Conservation (phyloP, 2,797 vertebrate genomes). For the Manis crassicaudata region DNA sequence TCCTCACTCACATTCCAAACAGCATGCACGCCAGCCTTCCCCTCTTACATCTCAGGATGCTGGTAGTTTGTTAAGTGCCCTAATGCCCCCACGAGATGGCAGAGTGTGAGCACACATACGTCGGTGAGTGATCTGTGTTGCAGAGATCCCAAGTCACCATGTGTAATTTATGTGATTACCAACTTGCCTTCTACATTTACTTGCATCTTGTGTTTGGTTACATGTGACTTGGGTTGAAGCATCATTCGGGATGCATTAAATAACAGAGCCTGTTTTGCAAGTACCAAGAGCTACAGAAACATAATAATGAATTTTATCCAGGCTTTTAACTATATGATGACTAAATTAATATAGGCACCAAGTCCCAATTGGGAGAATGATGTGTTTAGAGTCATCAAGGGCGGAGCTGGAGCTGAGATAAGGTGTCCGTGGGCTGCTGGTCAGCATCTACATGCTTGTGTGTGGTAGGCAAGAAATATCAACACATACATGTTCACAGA, state of each 20-base stretch:
- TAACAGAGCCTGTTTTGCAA: not conserved
- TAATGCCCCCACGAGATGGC: not conserved
- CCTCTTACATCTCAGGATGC: not conserved
- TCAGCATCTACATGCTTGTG: fast-evolving
- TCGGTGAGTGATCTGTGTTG: not conserved
- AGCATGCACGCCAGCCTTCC: fast-evolving
- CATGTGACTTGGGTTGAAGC: too few relatives aligned
- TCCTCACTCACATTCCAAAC: too few relatives aligned
- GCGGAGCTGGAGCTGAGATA: not conserved
- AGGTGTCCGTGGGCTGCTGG: fast-evolving
- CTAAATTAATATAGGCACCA: not conserved
- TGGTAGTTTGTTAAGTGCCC: not conserved
- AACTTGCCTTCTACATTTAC: not conserved
- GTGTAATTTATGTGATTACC: not conserved
- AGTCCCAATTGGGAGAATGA: not conserved
- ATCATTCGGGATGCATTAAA: not conserved
- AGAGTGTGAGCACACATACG: fast-evolving
- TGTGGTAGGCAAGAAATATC: not conserved
- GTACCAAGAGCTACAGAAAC: not conserved
- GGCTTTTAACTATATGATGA: not conserved
- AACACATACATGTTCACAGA: too few relatives aligned
- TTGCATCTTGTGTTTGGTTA: not conserved
- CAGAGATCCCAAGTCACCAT: not conserved
- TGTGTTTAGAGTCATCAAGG: fast-evolving
- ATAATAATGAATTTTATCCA: not conserved